Evolutionary conservation across 2,888 invertebrate genomes (phyloP).

Genomic region (Argynnis bischoffii): DNA sequence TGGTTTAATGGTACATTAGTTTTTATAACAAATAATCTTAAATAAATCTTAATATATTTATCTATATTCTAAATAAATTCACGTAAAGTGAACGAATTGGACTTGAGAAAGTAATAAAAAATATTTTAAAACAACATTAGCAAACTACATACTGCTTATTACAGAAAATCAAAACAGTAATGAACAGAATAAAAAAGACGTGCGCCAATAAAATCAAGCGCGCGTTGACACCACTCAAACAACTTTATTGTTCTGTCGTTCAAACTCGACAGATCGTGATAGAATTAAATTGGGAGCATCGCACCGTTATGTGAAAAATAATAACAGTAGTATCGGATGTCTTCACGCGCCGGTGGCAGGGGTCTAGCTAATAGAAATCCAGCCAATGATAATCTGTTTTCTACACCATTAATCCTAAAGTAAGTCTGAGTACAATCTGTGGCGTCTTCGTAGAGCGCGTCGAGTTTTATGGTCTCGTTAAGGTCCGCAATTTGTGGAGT

Average conservation of each 20-base stretch:
- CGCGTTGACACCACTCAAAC: constrained; percentile 54
- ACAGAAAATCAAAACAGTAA: neutral
- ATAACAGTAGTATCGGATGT: constrained; percentile 77
- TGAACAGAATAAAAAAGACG: constrained; percentile 13
- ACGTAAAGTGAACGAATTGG: too few species aligned
- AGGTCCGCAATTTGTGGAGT: constrained; percentile 82
- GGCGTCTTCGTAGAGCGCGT: constrained; percentile 76
- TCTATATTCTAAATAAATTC: too few species aligned
- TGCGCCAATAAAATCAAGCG: constrained; percentile 30
- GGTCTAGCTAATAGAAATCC: constrained; percentile 80
- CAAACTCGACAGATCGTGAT: constrained; percentile 80
- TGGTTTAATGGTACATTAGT: too few species aligned
- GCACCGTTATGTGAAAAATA: constrained; percentile 81
- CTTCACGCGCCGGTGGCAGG: constrained; percentile 81
- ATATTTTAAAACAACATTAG: too few species aligned
- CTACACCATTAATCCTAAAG: constrained; percentile 83
- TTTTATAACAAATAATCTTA: too few species aligned
- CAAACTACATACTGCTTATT: neutral
- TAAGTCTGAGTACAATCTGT: constrained; percentile 81
- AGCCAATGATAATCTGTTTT: constrained; percentile 83
- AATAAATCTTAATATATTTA: too few species aligned
- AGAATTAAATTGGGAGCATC: constrained; percentile 80
- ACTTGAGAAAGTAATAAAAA: too few species aligned
- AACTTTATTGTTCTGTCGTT: constrained; percentile 78
- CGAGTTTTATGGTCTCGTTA: constrained; percentile 82